Conservation (phyloP, 2,113 vertebrate species). For the Tiliqua scincoides region DNA sequence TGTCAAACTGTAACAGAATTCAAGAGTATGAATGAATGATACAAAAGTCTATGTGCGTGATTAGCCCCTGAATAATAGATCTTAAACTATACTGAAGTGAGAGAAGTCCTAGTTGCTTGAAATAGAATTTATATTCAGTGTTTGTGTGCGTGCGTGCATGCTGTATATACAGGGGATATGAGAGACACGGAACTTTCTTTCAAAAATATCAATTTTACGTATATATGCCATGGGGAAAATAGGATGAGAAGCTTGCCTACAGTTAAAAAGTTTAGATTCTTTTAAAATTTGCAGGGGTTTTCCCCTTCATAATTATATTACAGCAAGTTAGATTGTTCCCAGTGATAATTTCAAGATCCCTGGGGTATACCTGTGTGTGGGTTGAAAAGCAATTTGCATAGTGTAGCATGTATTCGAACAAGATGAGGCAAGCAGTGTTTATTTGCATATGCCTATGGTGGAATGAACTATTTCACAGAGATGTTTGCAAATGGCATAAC, state of each 20-base stretch:
- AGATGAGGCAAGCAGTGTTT: slow-evolving; percentile 60
- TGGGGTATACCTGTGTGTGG: slow-evolving; percentile 37
- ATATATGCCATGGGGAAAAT: not conserved
- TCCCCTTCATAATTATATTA: slow-evolving; percentile 16
- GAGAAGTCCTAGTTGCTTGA: not conserved
- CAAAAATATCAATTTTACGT: not conserved
- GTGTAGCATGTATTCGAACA: slow-evolving; percentile 51
- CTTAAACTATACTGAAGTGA: not conserved
- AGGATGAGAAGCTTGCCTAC: slow-evolving; percentile 24
- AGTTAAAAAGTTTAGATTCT: not conserved
- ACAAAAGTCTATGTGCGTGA: not conserved
- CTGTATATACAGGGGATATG: too few relatives aligned
- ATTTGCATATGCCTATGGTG: slow-evolving; percentile 19
- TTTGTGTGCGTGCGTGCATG: not conserved
- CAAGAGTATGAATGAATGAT: not conserved
- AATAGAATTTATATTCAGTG: not conserved
- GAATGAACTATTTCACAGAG: too few relatives aligned
- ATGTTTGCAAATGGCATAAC: too few relatives aligned
- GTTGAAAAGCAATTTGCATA: slow-evolving; percentile 55
- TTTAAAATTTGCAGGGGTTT: slow-evolving; percentile 39
- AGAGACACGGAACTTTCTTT: not conserved
- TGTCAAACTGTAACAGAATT: not conserved
- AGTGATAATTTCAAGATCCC: slow-evolving; percentile 43
- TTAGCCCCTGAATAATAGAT: not conserved
- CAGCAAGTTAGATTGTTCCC: slow-evolving; percentile 48